Conservation (phyloP, 2,888 invertebrate species). For the Elysia crispata region DNA sequence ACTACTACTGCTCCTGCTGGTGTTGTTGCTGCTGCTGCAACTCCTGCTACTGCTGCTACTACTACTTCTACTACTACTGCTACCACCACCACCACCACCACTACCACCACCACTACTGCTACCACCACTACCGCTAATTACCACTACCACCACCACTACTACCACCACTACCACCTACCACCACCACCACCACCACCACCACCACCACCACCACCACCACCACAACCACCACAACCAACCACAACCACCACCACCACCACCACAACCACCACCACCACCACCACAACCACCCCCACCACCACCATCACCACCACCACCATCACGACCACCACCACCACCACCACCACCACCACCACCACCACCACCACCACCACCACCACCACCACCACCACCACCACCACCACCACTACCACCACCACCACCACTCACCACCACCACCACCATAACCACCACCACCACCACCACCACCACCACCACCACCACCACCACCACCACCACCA, state of each 20-base stretch:
- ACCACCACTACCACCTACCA: background rate
- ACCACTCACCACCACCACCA: too few relatives aligned
- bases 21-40: background rate
- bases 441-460: background rate
- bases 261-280: too few relatives aligned
- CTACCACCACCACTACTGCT: constrained; percentile 31
- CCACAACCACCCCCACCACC: too few relatives aligned
- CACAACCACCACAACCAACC: too few relatives aligned
- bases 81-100: constrained; percentile 19
- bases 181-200: too few relatives aligned
- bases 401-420: constrained; percentile 5
- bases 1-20: background rate
- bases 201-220: too few relatives aligned
- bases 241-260: too few relatives aligned
- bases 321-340: background rate
- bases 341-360: background rate
- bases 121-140: background rate
- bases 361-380: constrained; percentile 13
- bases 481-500: too few relatives aligned
- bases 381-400: background rate
- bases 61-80: background rate
- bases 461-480: background rate
- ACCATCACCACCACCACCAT: background rate
- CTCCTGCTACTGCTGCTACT: background rate
- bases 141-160: background rate